Base-by-base conservation (phyloP, 2,113 vertebrate genomes). In the Lophotis ruficrista region DNA sequence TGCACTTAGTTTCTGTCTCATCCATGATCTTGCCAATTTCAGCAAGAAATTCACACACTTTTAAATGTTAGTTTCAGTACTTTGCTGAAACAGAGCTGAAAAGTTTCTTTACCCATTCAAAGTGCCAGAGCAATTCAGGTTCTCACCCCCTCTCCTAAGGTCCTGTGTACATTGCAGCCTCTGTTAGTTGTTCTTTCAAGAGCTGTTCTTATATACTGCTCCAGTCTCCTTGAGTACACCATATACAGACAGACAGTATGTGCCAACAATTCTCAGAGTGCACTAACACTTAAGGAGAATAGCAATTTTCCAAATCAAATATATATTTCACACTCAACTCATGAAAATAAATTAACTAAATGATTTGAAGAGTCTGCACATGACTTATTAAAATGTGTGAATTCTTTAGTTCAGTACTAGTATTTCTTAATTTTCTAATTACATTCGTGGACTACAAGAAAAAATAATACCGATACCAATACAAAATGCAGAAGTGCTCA, bases 71-170 rank as follows among this genome's bases (percentile, higher is more conserved):
- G 21, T 83, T 79, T 79, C 50, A 79, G 65, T 61, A 43, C n/a
- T 84, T 91, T 22, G 15, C 13, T 35, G 27, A 69, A 94, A 77
- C 20, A 61, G 14, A 79, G 16, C 7, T 73, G 43, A 47, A 69
- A 48, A 14, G 2, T 56, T 53, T 15, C 28, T 87, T 90, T 78
- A 56, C 24, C 16, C 25, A 37, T 76, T 76, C 31, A 31, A 57
- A 75, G 4, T 53, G 58, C 12, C 48, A 48, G 33, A 72, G 24
- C 4, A 62, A 43, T 38, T 77, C 30, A 78, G 41, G 11, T 54
- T 86, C 69, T 79, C 17, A 66, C 5, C 9, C 2, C 0, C 20
- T 35, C 51, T 56, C 20, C 1, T 0, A 28, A 68, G 31, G 14
- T 27, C 14, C 33, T 37, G 38, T 47, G 53, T 10, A 53, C 23